Evolutionary conservation across 1,140 invertebrate species (phyloP).

Genomic region (Diachasma alloeum): DNA sequence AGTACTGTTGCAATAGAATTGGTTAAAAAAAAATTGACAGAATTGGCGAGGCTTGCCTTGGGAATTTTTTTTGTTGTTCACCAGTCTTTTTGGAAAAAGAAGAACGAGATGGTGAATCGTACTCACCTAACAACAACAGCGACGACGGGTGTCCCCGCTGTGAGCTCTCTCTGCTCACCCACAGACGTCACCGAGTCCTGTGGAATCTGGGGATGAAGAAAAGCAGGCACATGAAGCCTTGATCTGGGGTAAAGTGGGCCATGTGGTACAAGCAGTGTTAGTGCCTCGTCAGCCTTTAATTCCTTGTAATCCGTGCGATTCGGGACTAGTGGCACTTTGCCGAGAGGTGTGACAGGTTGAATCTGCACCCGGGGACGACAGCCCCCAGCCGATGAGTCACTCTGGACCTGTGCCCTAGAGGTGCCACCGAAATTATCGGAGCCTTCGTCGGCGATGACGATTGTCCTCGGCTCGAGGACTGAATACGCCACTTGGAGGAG

Average conservation of each 20-base stretch:
- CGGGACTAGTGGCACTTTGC: conserved; percentile 75
- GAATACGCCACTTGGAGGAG: conserved; percentile 83
- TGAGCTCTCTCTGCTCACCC: conserved; percentile 61
- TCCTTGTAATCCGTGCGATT: conserved; percentile 84
- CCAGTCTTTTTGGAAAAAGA: too few species aligned
- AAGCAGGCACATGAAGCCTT: conserved; percentile 86
- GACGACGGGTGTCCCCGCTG: conserved; percentile 67
- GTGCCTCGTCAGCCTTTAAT: conserved; percentile 78
- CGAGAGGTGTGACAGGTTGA: conserved; percentile 77
- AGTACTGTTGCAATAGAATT: too few species aligned
- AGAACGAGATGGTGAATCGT: not conserved
- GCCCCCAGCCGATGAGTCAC: conserved; percentile 54
- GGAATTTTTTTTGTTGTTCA: too few species aligned
- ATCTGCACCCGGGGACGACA: conserved; percentile 80
- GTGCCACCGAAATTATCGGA: conserved; percentile 11
- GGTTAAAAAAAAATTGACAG: too few species aligned
- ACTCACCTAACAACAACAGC: conserved; percentile 84
- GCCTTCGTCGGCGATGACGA: conserved; percentile 20
- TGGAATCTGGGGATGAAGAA: conserved; percentile 70
- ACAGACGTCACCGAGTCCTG: not conserved
- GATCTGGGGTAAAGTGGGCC: conserved; percentile 86
- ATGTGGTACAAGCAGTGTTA: conserved; percentile 87
- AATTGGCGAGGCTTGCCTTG: too few species aligned
- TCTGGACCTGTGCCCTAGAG: conserved; percentile 9
- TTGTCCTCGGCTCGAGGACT: conserved; percentile 77